These are phyloP conservation scores for Platygyra sinensis DNA, from an alignment of 64 coral and sea anemone species.

Conservation along the genomic window DNA sequence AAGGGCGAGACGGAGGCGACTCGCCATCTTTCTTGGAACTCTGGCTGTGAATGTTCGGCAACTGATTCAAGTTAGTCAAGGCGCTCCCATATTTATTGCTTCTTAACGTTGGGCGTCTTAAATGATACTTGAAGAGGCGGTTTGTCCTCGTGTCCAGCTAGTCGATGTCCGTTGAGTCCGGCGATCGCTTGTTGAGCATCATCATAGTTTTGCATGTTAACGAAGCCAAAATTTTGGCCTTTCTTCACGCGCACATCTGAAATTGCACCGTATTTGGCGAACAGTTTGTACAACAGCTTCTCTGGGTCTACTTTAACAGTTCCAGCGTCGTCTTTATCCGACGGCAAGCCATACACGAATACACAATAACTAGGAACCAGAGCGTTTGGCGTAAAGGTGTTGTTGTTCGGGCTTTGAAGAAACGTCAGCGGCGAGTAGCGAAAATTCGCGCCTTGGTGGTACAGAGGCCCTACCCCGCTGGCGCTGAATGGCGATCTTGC, in stretches of 20 bases:
- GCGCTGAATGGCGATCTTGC: constrained; percentile 68
- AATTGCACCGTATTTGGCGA: constrained; percentile 86
- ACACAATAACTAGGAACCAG: constrained; percentile 85
- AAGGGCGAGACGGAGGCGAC: constrained; percentile 48
- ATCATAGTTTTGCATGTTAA: constrained; percentile 94
- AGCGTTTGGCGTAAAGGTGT: constrained; percentile 61
- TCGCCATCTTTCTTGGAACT: constrained; percentile 59
- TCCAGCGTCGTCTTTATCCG: constrained; percentile 55
- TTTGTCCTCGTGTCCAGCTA: constrained; percentile 86
- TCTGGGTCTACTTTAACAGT: constrained; percentile 59
- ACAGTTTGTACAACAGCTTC: constrained; percentile 87
- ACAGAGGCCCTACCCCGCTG: constrained; percentile 71
- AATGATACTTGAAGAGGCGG: constrained; percentile 85
- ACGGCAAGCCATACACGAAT: constrained; percentile 91
- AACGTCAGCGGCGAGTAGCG: constrained; percentile 81
- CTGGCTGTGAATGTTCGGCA: constrained; percentile 60
- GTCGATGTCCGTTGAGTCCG: constrained; percentile 58
- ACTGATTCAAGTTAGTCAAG: constrained; percentile 46
- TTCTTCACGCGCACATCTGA: constrained; percentile 87
- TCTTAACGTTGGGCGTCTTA: constrained; percentile 86
- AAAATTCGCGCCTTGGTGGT: constrained; percentile 90
- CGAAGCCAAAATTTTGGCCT: constrained; percentile 92
- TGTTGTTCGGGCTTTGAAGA: constrained; percentile 79
- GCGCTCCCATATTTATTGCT: constrained; percentile 80
- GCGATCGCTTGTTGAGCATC: constrained; percentile 88